Conservation (phyloP, 2,888 invertebrate species). For the Apamea crenata region DNA sequence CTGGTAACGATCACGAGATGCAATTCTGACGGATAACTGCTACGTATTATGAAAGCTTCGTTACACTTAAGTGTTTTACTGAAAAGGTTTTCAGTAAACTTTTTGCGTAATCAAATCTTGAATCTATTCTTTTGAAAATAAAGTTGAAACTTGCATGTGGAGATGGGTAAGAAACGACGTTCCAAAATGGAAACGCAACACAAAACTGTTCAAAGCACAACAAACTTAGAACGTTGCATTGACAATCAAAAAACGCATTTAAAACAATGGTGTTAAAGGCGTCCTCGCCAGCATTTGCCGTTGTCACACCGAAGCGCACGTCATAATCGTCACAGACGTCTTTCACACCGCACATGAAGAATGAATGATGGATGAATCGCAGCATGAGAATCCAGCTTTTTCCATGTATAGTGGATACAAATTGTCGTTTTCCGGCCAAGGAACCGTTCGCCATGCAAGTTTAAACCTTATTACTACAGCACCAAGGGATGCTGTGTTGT, state of each 20-base stretch:
- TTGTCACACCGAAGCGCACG: conserved; percentile 78
- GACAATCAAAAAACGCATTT: conserved; percentile 78
- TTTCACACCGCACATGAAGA: conserved; percentile 84
- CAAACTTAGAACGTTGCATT: conserved; percentile 72
- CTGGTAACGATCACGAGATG: conserved; percentile 62
- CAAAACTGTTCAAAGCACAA: conserved; percentile 74
- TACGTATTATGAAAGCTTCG: conserved; percentile 81
- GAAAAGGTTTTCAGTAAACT: conserved; percentile 31
- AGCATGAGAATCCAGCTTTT: conserved; percentile 82
- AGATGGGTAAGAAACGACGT: conserved; percentile 3
- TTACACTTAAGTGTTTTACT: conserved; percentile 62
- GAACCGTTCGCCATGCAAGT: conserved; percentile 46
- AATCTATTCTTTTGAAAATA: accelerated
- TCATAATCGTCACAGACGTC: conserved; percentile 86
- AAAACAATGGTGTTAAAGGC: conserved; percentile 73
- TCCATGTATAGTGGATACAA: conserved; percentile 76
- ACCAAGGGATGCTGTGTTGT: conserved; percentile 7
- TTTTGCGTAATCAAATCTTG: neutral
- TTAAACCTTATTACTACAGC: conserved; percentile 64
- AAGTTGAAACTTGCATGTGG: conserved; percentile 31
- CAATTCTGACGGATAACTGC: conserved; percentile 77
- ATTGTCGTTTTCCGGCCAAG: conserved; percentile 56
- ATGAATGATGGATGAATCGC: conserved; percentile 88
- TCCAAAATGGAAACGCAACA: conserved; percentile 19
- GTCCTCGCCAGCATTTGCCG: conserved; percentile 49